Base-by-base conservation (phyloP, 2,888 invertebrate species). In the Leptinotarsa juncta region DNA sequence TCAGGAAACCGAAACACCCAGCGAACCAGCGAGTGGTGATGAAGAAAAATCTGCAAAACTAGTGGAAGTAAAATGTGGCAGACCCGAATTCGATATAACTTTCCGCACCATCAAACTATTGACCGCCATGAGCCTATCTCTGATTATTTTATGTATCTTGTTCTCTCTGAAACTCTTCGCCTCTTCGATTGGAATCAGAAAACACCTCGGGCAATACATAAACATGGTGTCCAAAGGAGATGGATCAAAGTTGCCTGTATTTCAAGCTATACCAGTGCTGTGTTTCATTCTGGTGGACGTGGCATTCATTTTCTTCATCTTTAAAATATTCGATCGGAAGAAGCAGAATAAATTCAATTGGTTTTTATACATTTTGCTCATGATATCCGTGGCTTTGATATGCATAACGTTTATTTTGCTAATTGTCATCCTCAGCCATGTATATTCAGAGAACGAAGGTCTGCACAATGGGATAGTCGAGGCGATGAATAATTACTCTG, bases 401-500 rank as follows among this genome's bases (percentile, higher is more conserved):
- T 69, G 82, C 26, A 73, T 81, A 4, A 79, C 82, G 20, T 75
- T 83, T 23, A 73, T 83, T 69, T 66, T 85, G 23, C 73, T 84
- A 10, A 80, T 87, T 48, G 78, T 81, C 51, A 81, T 84, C 14
- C 74, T 87, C 55, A 70, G 77, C 4, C 86, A 87, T 76, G 80
- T 85, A 26, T 84, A 85, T 66, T 77, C 82, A 16, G 65, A 78
- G 3, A 82, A 84, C 71, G 79, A 83, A 73, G 72, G 78, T 12
- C 74, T 86, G 3, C 85, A 86, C 83, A 89, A 91, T 55, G 91
- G 91, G 0, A 90, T 92, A 72, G 88, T 89, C 0, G 89, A 90
- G 78, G 91, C 91, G 0, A 91, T 92, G 90, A 85, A 89, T 18
- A 89, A 90, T 68, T 92, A 92, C 77, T 87, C 90, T 1, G 89